These are phyloP conservation scores for Cataglyphis albicans DNA, from an alignment of 2,888 invertebrate species.

Conservation along the genomic window DNA sequence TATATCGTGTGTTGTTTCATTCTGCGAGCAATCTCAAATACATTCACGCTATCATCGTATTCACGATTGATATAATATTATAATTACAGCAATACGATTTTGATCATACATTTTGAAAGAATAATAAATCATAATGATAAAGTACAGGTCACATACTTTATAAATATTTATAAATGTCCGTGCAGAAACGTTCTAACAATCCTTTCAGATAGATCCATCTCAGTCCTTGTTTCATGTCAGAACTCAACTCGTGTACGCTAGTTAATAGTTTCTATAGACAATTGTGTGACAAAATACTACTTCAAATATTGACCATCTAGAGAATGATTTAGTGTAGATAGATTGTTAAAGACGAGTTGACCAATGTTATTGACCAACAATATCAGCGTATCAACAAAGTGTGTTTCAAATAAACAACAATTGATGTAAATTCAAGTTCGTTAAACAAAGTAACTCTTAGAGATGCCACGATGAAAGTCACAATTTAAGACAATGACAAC, in stretches of 20 bases:
- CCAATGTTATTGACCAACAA: constrained; percentile 82
- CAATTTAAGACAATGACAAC: background rate
- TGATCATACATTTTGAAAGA: background rate
- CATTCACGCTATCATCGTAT: background rate
- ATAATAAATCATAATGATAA: background rate
- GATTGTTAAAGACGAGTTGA: constrained; percentile 83
- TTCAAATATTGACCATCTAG: constrained; percentile 61
- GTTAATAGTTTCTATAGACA: constrained; percentile 33
- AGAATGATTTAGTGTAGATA: constrained; percentile 60
- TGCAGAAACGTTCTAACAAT: constrained; percentile 7
- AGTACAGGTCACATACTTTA: background rate
- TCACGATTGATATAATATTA: background rate
- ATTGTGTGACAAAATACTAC: constrained; percentile 42
- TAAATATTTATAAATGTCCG: background rate
- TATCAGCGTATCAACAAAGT: constrained; percentile 82
- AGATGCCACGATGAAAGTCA: background rate
- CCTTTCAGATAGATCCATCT: background rate
- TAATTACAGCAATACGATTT: background rate
- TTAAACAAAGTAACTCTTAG: constrained; percentile 35
- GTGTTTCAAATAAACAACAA: constrained; percentile 10
- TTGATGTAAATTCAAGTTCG: constrained; percentile 45
- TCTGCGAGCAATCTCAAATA: background rate
- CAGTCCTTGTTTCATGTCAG: background rate
- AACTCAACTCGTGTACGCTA: constrained; percentile 17
- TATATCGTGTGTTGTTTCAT: background rate